These are phyloP conservation scores for Emys orbicularis DNA, from an alignment of 2,797 vertebrate species.

Conservation along the genomic window DNA sequence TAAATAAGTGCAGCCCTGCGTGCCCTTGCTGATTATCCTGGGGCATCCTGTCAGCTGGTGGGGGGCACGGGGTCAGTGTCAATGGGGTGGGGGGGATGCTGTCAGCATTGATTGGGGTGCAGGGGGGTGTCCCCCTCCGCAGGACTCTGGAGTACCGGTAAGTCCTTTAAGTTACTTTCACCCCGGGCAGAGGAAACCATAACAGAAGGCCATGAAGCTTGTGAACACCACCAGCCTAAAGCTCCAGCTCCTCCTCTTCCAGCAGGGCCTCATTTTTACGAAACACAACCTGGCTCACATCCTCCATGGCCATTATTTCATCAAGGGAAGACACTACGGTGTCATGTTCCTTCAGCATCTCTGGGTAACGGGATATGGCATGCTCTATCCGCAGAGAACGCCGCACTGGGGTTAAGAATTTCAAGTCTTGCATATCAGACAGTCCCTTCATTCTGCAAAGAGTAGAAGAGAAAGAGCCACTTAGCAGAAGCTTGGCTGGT, in stretches of 20 bases:
- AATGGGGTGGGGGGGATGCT: too few species aligned
- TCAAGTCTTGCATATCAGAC: constrained; percentile 77
- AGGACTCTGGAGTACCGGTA: too few species aligned
- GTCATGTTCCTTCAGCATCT: constrained; percentile 88
- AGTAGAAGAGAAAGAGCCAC: not conserved
- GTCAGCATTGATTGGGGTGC: too few species aligned
- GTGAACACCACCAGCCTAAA: not conserved
- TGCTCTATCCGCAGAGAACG: constrained; percentile 88
- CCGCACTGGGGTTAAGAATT: constrained; percentile 90
- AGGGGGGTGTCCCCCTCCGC: too few species aligned
- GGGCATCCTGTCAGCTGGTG: too few species aligned
- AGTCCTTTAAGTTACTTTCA: too few species aligned
- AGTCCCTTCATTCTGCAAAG: not conserved
- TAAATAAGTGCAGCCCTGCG: too few species aligned
- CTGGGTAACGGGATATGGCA: constrained; percentile 75
- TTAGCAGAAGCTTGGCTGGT: not conserved
- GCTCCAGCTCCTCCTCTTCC: constrained; percentile 54
- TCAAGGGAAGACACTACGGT: constrained; percentile 86
- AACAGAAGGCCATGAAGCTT: too few species aligned
- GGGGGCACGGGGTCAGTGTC: too few species aligned
- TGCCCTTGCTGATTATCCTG: too few species aligned
- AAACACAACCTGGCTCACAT: constrained; percentile 72
- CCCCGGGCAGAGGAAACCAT: too few species aligned
- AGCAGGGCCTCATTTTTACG: constrained; percentile 78
- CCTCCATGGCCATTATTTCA: constrained; percentile 82